These are phyloP conservation scores for Puffinus mauretanicus DNA, from an alignment of 2,113 vertebrate species.

Conservation along the genomic window DNA sequence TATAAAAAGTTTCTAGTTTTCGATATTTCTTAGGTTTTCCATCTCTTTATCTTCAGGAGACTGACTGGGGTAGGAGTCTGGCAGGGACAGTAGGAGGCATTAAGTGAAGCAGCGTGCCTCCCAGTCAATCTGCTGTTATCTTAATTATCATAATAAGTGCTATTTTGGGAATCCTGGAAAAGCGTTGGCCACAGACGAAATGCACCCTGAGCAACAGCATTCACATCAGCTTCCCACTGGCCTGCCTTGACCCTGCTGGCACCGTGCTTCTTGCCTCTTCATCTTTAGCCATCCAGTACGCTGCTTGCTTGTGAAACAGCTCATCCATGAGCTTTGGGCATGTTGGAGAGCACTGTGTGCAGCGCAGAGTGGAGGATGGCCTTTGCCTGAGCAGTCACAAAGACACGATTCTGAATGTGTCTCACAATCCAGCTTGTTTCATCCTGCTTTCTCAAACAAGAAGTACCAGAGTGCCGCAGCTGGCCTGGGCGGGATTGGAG, in stretches of 20 bases:
- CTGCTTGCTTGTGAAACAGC: neutral
- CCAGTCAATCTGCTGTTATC: neutral
- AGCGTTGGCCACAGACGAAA: neutral
- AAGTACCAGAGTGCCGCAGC: neutral
- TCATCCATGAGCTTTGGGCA: neutral
- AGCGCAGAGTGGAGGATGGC: neutral
- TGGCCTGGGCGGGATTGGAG: neutral
- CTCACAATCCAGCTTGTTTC: neutral
- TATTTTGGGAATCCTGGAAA: slow-evolving; percentile 10
- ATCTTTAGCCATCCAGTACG: neutral
- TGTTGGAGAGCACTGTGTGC: neutral
- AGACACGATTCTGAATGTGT: neutral
- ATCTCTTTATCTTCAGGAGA: neutral
- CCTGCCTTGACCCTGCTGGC: neutral
- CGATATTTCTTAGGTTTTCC: neutral
- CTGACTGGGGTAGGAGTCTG: neutral
- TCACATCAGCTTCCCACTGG: neutral
- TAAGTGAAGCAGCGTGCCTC: neutral
- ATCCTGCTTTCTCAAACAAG: neutral
- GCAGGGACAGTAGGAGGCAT: neutral
- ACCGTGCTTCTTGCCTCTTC: neutral
- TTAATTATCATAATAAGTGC: neutral
- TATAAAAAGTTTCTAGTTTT: neutral
- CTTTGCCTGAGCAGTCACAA: neutral
- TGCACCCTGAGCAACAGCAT: neutral